Base-by-base conservation (phyloP, 2,888 invertebrate species). In the Drosophila meridiana region DNA sequence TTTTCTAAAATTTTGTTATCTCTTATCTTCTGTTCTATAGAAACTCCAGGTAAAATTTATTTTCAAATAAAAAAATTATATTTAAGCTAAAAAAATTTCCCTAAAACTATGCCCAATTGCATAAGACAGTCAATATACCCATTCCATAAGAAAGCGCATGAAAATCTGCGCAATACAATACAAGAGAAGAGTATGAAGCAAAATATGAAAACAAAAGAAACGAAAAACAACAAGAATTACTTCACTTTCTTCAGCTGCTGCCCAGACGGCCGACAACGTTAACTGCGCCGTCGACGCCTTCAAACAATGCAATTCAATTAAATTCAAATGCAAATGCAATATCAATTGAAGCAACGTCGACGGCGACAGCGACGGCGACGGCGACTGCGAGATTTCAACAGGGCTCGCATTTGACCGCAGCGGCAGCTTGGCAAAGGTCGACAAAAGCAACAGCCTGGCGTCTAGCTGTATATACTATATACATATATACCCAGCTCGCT, bases 231-330 rank as follows among this genome's bases (percentile, higher is more conserved):
- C 8, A 45, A 38, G 2, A 38, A 53, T 68, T 73, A 64, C 64
- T 73, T 61, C 50, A 60, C 61, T 78, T 69, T 70, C 57, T 36
- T 57, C 52, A 45, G 66, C 5, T 50, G 43, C 28, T 32, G 74
- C 34, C 38, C 53, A 56, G 67, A 50, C 48, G 67, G 67, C 38
- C 71, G 71, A 74, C 61, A 13, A 34, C 20, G 52, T 57, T 45
- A 67, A 57, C 53, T 28, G 47, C 47, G 48, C 8, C 43, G 34
- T 9, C 42, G 66, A 45, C 69, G 74, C 70, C 59, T 61, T 58
- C 42, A 77, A 80, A 84, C 83, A 86, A 83, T 82, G 82, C 87
- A 67, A 80, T 88, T 88, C 87, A 88, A 88, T 86, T 86, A 83
- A 80, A 69, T 56, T 50, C 42, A 72, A 82, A 86, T 70, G 64